Conservation (phyloP, 2,113 vertebrate species). For the Lampris megalopsis region DNA sequence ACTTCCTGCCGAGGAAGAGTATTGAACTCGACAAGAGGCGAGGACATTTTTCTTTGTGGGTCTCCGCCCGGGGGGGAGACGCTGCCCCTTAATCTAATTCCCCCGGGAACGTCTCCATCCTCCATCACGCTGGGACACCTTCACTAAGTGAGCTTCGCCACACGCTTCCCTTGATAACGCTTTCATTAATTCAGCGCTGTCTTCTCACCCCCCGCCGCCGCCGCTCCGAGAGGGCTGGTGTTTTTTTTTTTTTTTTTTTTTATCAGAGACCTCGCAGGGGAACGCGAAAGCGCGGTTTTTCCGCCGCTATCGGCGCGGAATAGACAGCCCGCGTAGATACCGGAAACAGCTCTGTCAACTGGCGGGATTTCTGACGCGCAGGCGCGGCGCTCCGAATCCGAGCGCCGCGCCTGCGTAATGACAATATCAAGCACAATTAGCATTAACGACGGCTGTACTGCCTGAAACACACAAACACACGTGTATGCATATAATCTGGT, state of each 20-base stretch:
- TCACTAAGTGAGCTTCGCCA: slow-evolving; percentile 12
- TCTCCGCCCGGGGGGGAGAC: neutral
- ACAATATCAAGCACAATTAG: too few relatives aligned
- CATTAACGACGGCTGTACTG: too few relatives aligned
- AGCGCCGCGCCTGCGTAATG: too few relatives aligned
- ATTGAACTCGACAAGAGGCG: slow-evolving; percentile 17
- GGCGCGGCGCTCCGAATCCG: too few relatives aligned
- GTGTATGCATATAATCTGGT: too few relatives aligned
- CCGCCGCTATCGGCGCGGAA: neutral
- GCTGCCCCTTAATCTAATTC: slow-evolving; percentile 40
- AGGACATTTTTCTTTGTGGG: slow-evolving; percentile 24
- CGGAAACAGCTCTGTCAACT: neutral
- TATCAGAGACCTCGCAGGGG: slow-evolving; percentile 7
- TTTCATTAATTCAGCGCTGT: slow-evolving; percentile 38
- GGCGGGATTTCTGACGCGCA: neutral
- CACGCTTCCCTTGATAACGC: slow-evolving; percentile 22
- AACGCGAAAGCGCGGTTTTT: neutral
- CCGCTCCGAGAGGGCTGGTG: neutral
- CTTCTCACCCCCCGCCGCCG: neutral
- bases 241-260: neutral
- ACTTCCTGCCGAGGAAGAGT: neutral
- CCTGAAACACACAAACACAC: too few relatives aligned
- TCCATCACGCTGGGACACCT: slow-evolving; percentile 37
- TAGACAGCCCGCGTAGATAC: slow-evolving; percentile 3
- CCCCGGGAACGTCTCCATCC: slow-evolving; percentile 23